Conservation (phyloP, 2,797 vertebrate genomes). For the Halcyon badia region DNA sequence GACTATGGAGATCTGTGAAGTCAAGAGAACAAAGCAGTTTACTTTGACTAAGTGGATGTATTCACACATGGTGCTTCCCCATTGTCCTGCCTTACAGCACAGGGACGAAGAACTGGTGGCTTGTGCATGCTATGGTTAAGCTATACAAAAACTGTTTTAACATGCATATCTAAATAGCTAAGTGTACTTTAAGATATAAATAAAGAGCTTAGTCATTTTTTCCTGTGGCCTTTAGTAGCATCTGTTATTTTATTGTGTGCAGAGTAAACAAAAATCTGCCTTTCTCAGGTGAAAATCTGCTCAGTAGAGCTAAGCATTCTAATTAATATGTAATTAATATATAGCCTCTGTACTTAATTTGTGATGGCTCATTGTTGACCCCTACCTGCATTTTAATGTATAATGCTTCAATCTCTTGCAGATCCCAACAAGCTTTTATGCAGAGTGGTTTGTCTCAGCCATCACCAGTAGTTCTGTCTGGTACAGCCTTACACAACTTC, state of each 20-base stretch:
- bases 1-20: background rate
- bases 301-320: background rate
- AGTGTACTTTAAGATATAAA: background rate
- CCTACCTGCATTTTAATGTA: background rate
- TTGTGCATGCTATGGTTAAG: background rate
- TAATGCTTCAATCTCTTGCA: conserved; percentile 54
- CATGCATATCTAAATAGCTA: background rate
- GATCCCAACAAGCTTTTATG: conserved; percentile 98
- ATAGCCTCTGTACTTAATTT: background rate
- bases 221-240: background rate
- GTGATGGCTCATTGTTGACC: background rate
- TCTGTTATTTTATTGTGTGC: background rate
- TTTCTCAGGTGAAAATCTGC: background rate
- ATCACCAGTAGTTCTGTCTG: conserved; percentile 93
- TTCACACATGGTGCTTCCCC: background rate
- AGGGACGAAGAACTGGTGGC: background rate
- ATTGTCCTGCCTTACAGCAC: background rate
- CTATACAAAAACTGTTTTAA: background rate
- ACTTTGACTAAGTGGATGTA: background rate
- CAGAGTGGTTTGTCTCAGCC: conserved; percentile 95
- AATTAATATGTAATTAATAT: background rate
- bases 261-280: background rate
- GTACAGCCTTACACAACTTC: conserved; percentile 95
- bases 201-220: rapidly evolving
- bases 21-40: background rate